A percentile compares a stretch with the other conserved stretches of the same genome.
These are phyloP conservation scores for Athalia rosae DNA, from an alignment of 2,888 invertebrate species.

Conservation along the genomic window DNA sequence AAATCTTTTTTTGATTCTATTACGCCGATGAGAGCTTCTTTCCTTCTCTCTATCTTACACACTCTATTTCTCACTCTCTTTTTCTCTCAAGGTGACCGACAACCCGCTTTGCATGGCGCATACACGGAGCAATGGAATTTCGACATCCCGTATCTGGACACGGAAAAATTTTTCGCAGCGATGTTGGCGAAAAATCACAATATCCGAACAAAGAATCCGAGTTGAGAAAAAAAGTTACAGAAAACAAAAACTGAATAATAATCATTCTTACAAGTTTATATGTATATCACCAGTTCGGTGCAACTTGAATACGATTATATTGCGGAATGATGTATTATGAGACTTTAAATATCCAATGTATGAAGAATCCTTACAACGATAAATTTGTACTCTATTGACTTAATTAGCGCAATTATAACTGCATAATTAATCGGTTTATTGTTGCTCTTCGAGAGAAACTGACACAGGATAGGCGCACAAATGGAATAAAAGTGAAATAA, in stretches of 20 bases:
- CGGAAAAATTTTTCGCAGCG: neutral
- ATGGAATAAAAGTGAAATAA: too few relatives aligned
- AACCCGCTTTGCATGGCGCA: slow-evolving; percentile 5
- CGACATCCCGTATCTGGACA: neutral
- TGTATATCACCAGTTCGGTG: too few relatives aligned
- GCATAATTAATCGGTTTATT: neutral
- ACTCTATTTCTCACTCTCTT: slow-evolving; percentile 3
- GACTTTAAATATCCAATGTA: too few relatives aligned
- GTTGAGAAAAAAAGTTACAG: too few relatives aligned
- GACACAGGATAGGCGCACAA: neutral
- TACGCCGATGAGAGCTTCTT: neutral
- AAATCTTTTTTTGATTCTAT: slow-evolving; percentile 16
- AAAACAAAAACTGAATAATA: too few relatives aligned
- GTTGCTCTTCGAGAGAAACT: neutral
- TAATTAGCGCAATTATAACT: neutral
- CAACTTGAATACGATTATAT: neutral
- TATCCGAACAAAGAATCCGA: too few relatives aligned
- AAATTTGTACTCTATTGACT: neutral
- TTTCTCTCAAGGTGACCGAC: slow-evolving; percentile 35
- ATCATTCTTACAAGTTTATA: too few relatives aligned
- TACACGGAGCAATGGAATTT: slow-evolving; percentile 12
- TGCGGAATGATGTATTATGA: neutral
- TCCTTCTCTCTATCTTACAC: neutral
- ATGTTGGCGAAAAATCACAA: too few relatives aligned
- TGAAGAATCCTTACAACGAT: too few relatives aligned